Evolutionary conservation across 1,140 invertebrate species (phyloP), one percentile per base, ranked within the genome.

Genomic region (Drosophila suzukii): DNA sequence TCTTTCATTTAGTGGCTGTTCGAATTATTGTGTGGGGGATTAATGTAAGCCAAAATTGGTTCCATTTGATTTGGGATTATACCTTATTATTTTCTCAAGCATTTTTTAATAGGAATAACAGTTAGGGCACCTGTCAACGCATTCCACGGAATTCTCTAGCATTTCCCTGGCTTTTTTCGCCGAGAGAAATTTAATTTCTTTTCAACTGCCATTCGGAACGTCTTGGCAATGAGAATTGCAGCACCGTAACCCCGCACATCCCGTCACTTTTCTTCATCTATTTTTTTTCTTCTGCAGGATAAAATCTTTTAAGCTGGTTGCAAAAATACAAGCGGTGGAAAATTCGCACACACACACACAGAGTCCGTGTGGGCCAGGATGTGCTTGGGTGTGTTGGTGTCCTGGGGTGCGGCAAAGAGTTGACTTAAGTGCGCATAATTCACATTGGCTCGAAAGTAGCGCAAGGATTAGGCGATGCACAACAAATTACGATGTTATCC

Each of bases 181-280:
- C 51, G 66, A 76, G 66, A 76, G 75, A 74, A 83, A 88, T 86
- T 88, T 83, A 88, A 79, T 86, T 86, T 83, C 79, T 88, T 75
- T 71, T 72, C 57, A 78, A 70, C 75, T 85, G 82, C 53, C 82
- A 75, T 78, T 85, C 82, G 74, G 62, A 81, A 68, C 67, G 77
- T 85, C 82, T 70, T 85, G 81, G 49, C 27, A 46, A 46, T 46
- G 44, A 46, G 44, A 13, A 46, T 46, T 34, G 47, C 13, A 17
- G 10, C 46, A 46, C 10, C 24, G 3, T 13, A 7, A 17, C 24
- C 39, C 24, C 38, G 8, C 13, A 11, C 6, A 15, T 30, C 6
- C 61, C 6, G 8, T 5, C 11, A 34, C 39, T 11, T 43, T 34
- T 54, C 54, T 32, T 38, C 27, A 38, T 12, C 43, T 30, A 50